Base-by-base conservation (phyloP, 2,113 vertebrate species). In the Tenrec ecaudatus region DNA sequence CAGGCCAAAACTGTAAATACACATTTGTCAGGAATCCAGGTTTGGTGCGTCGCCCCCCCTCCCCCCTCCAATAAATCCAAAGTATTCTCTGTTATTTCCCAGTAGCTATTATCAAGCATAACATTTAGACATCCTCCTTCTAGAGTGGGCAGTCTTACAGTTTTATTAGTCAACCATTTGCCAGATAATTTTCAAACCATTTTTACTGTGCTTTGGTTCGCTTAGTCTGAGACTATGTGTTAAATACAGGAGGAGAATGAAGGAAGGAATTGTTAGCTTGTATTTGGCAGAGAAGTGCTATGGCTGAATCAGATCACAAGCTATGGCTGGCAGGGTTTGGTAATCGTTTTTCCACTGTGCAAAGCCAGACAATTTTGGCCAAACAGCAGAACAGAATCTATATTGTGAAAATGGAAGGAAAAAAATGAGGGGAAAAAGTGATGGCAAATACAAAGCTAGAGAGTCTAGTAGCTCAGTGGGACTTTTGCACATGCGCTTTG, bases 321-420 rank as follows among this genome's bases (percentile, higher is more conserved):
- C 91, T 79, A 83, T 86, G 76, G 91, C 75, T 96, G 76, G 76
- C 90, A 92, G 80, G 57, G 47, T 82, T 91, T 88, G 88, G 80
- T 96, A 86, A 94, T 78, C 91, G 82, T 20, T 94, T 96, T 97
- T 94, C 94, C 87, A 92, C 79, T 88, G 64, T n/a, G 58, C 53
- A 92, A 79, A 94, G 86, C 92, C 93, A 93, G 84, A n/a, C 33
- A 36, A 4, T 87, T 58, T 87, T 43, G 82, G 91, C 58, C 95
- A 93, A 84, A 75, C 58, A 89, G 23, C 57, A 47, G 36, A 96
- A 80, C 69, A 88, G 40, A 89, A 87, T 86, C 78, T 90, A 58
- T 84, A 78, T 58, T 90, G 90, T 96, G 79, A 93, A 79, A 76
- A 76, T 60, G 83, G 82, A 58, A 82, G 71, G 36, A 43, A 27